phyloP scores from a whole-genome alignment of 2,888 invertebrate genomes.

The Autographa pulchrina region DNA sequence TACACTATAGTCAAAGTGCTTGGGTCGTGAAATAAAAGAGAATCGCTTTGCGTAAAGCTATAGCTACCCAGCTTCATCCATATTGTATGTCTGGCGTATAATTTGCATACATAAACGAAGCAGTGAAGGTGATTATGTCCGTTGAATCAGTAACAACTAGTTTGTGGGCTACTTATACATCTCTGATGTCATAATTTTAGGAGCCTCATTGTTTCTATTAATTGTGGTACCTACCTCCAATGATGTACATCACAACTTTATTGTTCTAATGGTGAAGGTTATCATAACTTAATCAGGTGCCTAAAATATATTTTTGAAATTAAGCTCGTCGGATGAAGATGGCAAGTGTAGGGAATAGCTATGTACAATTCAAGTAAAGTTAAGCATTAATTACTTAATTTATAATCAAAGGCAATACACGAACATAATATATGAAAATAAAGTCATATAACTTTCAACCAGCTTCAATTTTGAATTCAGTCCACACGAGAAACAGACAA shows the following conservation, averaged over 20 bases:
- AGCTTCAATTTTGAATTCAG: conserved; percentile 5
- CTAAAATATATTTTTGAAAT: neutral
- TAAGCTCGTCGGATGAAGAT: too few relatives aligned
- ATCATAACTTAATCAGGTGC: neutral
- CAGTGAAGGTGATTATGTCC: conserved; percentile 59
- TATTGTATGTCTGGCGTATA: conserved; percentile 33
- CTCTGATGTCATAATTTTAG: conserved; percentile 43
- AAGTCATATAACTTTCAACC: neutral
- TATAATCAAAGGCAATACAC: too few relatives aligned
- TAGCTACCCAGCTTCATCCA: conserved; percentile 22
- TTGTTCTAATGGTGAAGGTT: neutral
- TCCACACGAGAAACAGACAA: conserved; percentile 13
- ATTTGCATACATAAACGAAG: conserved; percentile 52
- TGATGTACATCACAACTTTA: neutral
- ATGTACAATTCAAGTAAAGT: neutral
- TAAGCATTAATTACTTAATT: too few relatives aligned
- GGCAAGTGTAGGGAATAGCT: neutral
- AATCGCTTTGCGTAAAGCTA: conserved; percentile 19
- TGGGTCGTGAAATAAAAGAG: conserved; percentile 32
- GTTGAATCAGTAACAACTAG: conserved; percentile 50
- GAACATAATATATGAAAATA: neutral
- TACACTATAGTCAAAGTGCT: conserved; percentile 15
- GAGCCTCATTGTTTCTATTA: conserved; percentile 5
- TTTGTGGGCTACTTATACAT: conserved; percentile 21
- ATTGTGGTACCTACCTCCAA: neutral